Evolutionary conservation across 2,888 invertebrate species (phyloP).

Genomic region (Calliscelio sp.): DNA sequence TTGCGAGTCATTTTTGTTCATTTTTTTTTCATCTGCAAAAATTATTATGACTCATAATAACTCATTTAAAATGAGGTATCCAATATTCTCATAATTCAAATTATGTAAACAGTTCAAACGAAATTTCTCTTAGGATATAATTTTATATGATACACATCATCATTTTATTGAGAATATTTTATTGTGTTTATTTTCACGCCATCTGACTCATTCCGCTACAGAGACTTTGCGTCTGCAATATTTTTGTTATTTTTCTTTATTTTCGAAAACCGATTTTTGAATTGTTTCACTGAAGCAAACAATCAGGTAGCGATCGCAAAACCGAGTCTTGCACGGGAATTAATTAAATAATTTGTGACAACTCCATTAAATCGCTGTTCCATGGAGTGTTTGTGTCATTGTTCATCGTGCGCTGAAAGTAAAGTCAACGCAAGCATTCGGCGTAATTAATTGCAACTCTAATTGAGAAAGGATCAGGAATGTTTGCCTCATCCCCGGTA

Average conservation of each 20-base stretch:
- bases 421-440: conserved; percentile 76
- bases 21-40: too few relatives aligned
- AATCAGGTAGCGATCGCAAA: too few relatives aligned
- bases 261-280: too few relatives aligned
- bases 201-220: conserved; percentile 22
- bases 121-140: too few relatives aligned
- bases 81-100: too few relatives aligned
- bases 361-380: conserved; percentile 54
- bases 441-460: conserved; percentile 81
- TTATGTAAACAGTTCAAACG: too few relatives aligned
- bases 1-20: background rate
- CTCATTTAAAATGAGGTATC: too few relatives aligned
- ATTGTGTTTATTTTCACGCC: conserved; percentile 51
- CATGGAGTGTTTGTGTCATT: conserved; percentile 46
- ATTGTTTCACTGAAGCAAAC: background rate
- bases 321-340: too few relatives aligned
- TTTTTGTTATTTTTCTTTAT: too few relatives aligned
- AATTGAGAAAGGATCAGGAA: conserved; percentile 78
- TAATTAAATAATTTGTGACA: conserved; percentile 64
- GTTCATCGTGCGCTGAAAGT: conserved; percentile 57
- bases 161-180: conserved; percentile 54
- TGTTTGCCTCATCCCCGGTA: conserved; percentile 60
- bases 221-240: conserved; percentile 22
- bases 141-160: conserved; percentile 53
- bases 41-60: too few relatives aligned